A percentile compares a stretch with the other conserved stretches of the same genome.
phyloP scores from a whole-genome alignment of 1,140 invertebrate genomes.

The Papilio polyxenes region DNA sequence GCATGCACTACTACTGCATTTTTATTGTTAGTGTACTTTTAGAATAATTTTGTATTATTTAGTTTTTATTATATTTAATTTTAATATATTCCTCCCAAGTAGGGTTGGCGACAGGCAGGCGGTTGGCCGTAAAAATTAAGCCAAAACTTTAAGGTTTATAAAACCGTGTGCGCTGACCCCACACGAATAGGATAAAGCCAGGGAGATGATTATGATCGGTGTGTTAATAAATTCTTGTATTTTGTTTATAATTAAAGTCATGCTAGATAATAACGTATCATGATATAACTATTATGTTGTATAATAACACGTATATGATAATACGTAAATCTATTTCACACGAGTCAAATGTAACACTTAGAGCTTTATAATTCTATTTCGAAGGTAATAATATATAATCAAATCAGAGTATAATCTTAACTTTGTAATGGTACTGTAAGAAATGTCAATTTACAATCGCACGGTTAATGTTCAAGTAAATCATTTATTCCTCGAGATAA shows the following conservation, averaged over 20 bases:
- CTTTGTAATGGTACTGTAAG: slow-evolving; percentile 45
- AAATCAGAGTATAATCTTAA: slow-evolving; percentile 47
- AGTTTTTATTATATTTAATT: too few species aligned
- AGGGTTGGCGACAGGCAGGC: too few species aligned
- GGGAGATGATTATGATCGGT: neutral
- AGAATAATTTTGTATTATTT: too few species aligned
- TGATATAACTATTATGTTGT: slow-evolving; percentile 49
- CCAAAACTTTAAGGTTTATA: too few species aligned
- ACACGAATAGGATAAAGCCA: too few species aligned
- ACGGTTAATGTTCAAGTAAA: slow-evolving; percentile 43
- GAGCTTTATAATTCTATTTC: slow-evolving; percentile 55
- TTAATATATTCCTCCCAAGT: too few species aligned
- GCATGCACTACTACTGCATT: too few species aligned
- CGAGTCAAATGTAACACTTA: slow-evolving; percentile 52
- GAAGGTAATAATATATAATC: slow-evolving; percentile 58
- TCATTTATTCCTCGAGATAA: slow-evolving; percentile 37
- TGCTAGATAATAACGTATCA: slow-evolving; percentile 41
- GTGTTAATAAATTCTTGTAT: neutral
- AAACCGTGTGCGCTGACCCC: too few species aligned
- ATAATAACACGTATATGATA: slow-evolving; percentile 50
- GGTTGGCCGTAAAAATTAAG: too few species aligned
- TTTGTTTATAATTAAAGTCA: slow-evolving; percentile 33
- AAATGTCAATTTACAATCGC: slow-evolving; percentile 42
- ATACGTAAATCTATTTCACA: slow-evolving; percentile 55
- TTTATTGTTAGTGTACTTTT: too few species aligned